Evolutionary conservation across 2,113 vertebrate genomes (phyloP), one percentile per base, ranked within the genome.

Genomic region (Muscicapa adusta): DNA sequence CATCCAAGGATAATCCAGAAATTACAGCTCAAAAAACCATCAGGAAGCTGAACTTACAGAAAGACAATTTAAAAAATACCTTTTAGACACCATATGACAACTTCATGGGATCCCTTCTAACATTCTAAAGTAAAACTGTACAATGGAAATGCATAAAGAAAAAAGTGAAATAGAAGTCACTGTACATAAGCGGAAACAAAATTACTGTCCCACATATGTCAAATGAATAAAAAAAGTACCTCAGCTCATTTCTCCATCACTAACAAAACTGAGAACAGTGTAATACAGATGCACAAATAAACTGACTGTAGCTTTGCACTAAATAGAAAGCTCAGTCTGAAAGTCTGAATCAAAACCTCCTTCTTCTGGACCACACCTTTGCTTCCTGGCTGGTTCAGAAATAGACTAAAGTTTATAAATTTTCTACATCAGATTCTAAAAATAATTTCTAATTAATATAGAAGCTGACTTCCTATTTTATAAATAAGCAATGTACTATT

Each of bases 381-480:
- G 25, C 48, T 85, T 89, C 89, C 73, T 40, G 58, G 29, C 26
- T 82, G 77, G 54, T 66, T 87, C 77, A 82, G 45, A 89, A 91
- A 81, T 12, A 82, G 57, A 45, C 34, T 68, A 23, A 87, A 85
- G 84, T 87, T 92, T 86, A 89, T 25, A 75, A 33, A 45, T 81
- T 65, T 84, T 56, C 72, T 71, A 66, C 38, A 93, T 54, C 50
- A 66, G 54, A 61, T 51, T 47, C 92, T 84, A 95, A 96, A 95
- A 94, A 92, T 96, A 95, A 70, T 56, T 80, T 82, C n/a, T 74
- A 58, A 57, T 86, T 94, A 45, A 83, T 40, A 83, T 3, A 94
- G 58, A 85, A 92, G 67, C 60, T 93, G 58, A 87, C 58, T 94
- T 96, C 93, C 91, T 94, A 87, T 66, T 92, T 85, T 57, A 81